Base-by-base conservation (phyloP, 2,888 invertebrate species). In the Lithophane socia region DNA sequence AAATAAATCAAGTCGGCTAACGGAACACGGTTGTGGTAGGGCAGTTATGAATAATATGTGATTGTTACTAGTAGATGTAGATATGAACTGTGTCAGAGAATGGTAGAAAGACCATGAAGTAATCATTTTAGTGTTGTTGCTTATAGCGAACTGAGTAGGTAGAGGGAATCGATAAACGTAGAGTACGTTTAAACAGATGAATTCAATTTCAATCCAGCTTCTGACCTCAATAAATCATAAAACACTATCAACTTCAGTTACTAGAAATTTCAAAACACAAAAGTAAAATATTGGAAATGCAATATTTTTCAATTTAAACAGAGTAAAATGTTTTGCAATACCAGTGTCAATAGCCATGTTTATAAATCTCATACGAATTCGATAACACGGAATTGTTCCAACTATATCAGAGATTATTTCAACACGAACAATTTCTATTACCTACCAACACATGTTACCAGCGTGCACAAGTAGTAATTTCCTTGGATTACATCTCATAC, bases 1-100 rank as follows among this genome's bases (percentile, higher is more conserved):
- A 83, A 67, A 87, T 85, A 88, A 84, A 87, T 87, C 87, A 83
- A 63, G 58, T 37, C 56, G 18, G 52, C 61, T 75, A 86, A 85
- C 88, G 87, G 90, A 86, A 85, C 86, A 75, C 69, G 86, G 87
- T 94, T 94, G 93, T 76, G 93, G 92, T 93, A 94, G 94, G 93
- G 90, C 92, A 94, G 94, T 93, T 93, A 94, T 90, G 90, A 90
- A 90, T 87, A 82, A 76, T 81, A 42, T 77, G 71, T 83, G 82
- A 90, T 86, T 80, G 82, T 83, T 75, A 77, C 79, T 82, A 74
- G 86, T 78, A 83, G 82, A 86, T 86, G 75, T 81, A 83, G 73
- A 80, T 74, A 80, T 85, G 75, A 79, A 72, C 76, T 80, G 61
- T 49, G 37, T 16, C 8, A 71, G 63, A 68, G 16, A 66, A 29